Percentiles rank a stretch among this genome's conserved stretches.
Evolutionary conservation across 2,888 invertebrate species (phyloP).

Genomic region (Idaea straminata): DNA sequence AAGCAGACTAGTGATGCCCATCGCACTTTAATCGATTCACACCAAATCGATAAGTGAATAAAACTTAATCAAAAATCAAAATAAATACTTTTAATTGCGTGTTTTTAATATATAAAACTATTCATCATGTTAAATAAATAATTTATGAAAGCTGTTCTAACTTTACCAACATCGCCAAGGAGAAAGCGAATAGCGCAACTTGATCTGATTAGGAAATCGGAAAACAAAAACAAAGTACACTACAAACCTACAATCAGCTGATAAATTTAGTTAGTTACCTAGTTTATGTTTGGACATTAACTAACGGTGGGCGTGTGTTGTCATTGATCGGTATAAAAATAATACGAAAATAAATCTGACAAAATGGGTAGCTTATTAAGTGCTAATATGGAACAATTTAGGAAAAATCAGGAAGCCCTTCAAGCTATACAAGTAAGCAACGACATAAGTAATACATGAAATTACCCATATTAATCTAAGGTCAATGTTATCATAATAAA

Average conservation of each 20-base stretch:
- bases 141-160: neutral
- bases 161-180: neutral
- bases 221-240: slow-evolving; percentile 23
- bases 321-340: slow-evolving; percentile 22
- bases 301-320: slow-evolving; percentile 22
- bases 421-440: slow-evolving; percentile 80
- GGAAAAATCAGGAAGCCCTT: slow-evolving; percentile 85
- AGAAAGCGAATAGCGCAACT: neutral
- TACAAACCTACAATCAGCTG: slow-evolving; percentile 25
- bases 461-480: neutral
- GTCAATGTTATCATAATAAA: neutral
- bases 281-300: neutral
- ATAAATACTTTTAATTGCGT: too few relatives aligned
- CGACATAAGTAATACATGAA: neutral
- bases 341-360: slow-evolving; percentile 5
- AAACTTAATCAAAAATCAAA: too few relatives aligned
- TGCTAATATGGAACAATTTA: slow-evolving; percentile 83
- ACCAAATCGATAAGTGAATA: neutral
- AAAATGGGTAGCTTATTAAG: slow-evolving; percentile 81
- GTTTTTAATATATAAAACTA: too few relatives aligned
- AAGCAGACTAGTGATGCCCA: neutral
- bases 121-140: too few relatives aligned
- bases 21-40: neutral
- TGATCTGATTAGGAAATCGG: slow-evolving; percentile 15
- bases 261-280: slow-evolving; percentile 16